Base-by-base conservation (phyloP, 2,797 vertebrate genomes). In the Salarias fasciatus region DNA sequence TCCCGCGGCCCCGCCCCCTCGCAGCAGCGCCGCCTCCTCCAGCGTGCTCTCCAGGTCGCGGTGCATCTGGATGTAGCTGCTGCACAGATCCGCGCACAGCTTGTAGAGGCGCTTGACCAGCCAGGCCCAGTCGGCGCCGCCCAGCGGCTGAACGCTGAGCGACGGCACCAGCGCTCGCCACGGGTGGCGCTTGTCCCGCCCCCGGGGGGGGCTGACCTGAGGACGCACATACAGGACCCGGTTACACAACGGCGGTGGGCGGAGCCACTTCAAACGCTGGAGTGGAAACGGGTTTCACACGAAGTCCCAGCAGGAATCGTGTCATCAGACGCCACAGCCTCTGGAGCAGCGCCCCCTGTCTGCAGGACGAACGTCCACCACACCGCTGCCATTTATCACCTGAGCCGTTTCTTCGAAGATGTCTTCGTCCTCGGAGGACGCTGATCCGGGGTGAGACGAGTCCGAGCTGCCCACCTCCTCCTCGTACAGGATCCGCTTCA, bases 331-430 rank as follows among this genome's bases (percentile, higher is more conserved):
- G n/a, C n/a, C n/a, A n/a, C n/a, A n/a, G n/a, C n/a, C n/a, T n/a
- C n/a, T n/a, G n/a, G n/a, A n/a, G n/a, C n/a, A n/a, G n/a, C n/a
- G n/a, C n/a, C n/a, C n/a, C n/a, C n/a, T n/a, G n/a, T n/a, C n/a
- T n/a, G n/a, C n/a, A n/a, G n/a, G n/a, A n/a, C n/a, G n/a, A n/a
- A n/a, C n/a, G n/a, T n/a, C n/a, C n/a, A n/a, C n/a, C n/a, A 24
- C 24, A 24, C 18, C 24, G 18, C 18, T 3, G 2, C 24, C 2
- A 3, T 18, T 24, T 3, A 0, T 72, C 53, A 98, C 98, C 89
- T 98, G 96, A 0, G 97, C 97, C 0, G 96, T 99, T 90, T 99
- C 97, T 82, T 98, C 98, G 79, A 99, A 99, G 68, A 99, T 99
- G 79, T 99, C 97, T 80, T 99, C 98, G 0, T 99, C 97, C 76